Evolutionary conservation across 2,888 invertebrate species (phyloP), one percentile per base, ranked within the genome.

Genomic region (Andricus curvator): DNA sequence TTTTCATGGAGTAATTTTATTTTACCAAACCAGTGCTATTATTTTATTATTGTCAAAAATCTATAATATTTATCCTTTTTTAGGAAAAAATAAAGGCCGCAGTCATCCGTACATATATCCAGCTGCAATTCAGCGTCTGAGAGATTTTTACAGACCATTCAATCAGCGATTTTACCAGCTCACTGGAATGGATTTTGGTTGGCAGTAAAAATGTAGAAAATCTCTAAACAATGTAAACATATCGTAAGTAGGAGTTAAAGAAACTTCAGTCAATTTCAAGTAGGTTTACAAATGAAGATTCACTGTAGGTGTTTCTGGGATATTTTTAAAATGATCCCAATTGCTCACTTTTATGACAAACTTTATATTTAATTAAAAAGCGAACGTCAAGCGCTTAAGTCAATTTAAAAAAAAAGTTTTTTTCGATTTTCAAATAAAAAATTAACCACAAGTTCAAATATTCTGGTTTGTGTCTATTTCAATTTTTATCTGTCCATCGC

Each of bases 121-220:
- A 2, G 94, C 94, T 65, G 96, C 96, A 65, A 93, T 97, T 82
- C 95, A 96, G 88, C 94, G 96, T 87, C 94, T 98, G 81, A 94
- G 96, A 86, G 96, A 97, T 89, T 98, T 97, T 93, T 98, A 97
- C 91, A 94, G 96, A 87, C 97, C 97, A 4, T 97, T 96, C 91
- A 98, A 98, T 93, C 95, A 96, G 89, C 95, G 96, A 88, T 97
- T 98, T 93, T 98, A 97, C 93, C 96, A 97, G 91, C 94, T 98
- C 90, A 96, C 97, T 76, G 97, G 97, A 66, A 96, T 96, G 85
- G 96, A 97, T 93, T 98, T 98, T 93, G 96, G 96, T 81, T 98
- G 98, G 98, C 74, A 33, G 20, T 74, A 56, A 56, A 74, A 13
- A 33, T 33, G 20, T 22, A 41, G 15, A 29, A 51, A 74, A 51